phyloP scores from a whole-genome alignment of 2,113 vertebrate genomes.

The Mellivora capensis region DNA sequence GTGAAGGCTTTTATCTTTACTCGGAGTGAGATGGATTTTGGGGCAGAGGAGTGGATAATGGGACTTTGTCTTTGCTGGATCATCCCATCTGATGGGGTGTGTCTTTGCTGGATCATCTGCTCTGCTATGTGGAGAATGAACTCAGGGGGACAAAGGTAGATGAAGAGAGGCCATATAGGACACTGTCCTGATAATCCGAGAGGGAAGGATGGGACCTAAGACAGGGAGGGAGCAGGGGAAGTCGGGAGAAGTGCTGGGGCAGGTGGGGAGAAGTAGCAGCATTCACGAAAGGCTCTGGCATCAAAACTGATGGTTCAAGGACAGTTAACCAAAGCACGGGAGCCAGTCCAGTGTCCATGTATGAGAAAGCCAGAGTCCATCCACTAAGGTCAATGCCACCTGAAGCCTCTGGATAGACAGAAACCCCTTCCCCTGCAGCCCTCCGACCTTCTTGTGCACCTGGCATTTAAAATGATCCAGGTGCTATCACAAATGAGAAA shows the following conservation, averaged over 20 bases:
- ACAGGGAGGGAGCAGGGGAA: fast-evolving
- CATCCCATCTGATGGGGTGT: not conserved
- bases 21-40: not conserved
- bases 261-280: not conserved
- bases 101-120: not conserved
- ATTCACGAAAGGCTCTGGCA: not conserved
- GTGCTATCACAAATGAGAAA: not conserved
- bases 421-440: not conserved
- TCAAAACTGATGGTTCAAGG: too few relatives aligned
- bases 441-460: not conserved
- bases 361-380: not conserved
- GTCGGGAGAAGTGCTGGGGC: not conserved
- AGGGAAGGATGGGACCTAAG: not conserved
- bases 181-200: not conserved
- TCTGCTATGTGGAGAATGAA: not conserved
- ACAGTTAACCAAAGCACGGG: not conserved
- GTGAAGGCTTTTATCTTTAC: not conserved
- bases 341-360: not conserved
- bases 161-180: not conserved
- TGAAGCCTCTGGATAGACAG: not conserved
- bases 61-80: not conserved
- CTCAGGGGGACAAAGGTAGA: fast-evolving
- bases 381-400: not conserved
- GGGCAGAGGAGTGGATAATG: not conserved
- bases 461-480: not conserved